Conservation (phyloP, 1,140 invertebrate species). For the Drosophila lowei region DNA sequence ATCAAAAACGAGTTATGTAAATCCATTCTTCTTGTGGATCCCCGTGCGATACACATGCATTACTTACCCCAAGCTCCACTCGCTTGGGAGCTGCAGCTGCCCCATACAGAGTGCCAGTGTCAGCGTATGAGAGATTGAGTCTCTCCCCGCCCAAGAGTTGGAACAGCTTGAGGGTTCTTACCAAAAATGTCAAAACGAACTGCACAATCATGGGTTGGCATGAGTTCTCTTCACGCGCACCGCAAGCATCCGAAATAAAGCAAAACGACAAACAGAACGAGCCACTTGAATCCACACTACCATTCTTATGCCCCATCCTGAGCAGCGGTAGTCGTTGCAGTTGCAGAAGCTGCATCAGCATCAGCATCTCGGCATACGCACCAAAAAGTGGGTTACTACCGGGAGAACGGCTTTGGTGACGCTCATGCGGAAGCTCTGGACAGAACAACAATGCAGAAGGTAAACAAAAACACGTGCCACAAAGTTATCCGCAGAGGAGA, state of each 20-base stretch:
- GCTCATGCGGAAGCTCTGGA: conserved; percentile 44
- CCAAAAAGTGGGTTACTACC: conserved; percentile 66
- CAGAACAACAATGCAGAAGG: conserved; percentile 65
- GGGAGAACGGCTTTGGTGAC: conserved; percentile 24
- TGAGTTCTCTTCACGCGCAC: conserved; percentile 56
- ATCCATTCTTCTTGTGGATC: conserved; percentile 23
- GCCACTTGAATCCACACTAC: conserved; percentile 28
- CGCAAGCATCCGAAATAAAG: conserved; percentile 70
- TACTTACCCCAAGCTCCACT: conserved; percentile 36
- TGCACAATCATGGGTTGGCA: conserved; percentile 55
- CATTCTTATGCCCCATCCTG: not conserved
- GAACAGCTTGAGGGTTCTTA: conserved; percentile 67
- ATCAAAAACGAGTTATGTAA: conserved; percentile 48
- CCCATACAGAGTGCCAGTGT: conserved; percentile 16
- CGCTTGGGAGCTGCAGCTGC: conserved; percentile 3
- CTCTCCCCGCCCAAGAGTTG: conserved; percentile 32
- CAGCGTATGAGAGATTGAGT: conserved; percentile 12
- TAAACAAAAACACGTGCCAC: conserved; percentile 79
- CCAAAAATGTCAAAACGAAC: conserved; percentile 74
- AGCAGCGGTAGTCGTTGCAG: no score
- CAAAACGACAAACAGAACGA: conserved; percentile 46
- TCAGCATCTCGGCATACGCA: conserved; percentile 48
- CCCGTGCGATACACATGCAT: conserved; percentile 41
- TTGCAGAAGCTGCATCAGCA: conserved; percentile 7
- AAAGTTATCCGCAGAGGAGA: conserved; percentile 51